Base-by-base conservation (phyloP, 2,797 vertebrate species). In the Alfaro cultratus region DNA sequence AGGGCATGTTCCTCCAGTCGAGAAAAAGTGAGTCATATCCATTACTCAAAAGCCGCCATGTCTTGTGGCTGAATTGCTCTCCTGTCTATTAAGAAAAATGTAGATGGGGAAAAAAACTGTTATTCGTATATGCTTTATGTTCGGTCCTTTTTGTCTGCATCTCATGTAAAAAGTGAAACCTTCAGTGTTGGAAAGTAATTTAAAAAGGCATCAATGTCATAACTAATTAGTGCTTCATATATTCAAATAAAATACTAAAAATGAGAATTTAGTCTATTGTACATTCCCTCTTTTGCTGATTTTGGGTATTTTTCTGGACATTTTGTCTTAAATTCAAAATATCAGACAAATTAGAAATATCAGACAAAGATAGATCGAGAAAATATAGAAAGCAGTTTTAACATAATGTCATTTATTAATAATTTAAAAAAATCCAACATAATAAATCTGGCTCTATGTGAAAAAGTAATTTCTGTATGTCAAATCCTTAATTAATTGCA, bases 1-100 rank as follows among this genome's bases (percentile, higher is more conserved):
- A 90, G 87, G 86, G 80, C 86, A 88, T 77, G 85, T 84, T 91
- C 82, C 80, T 83, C 80, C 70, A 84, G 81, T 81, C 36, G 74
- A 86, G 85, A 81, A 83, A 85, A 89, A 86, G 85, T 91, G 91
- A 93, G 83, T 94, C 91, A 93, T 11, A 55, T 86, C 83, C 83
- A 84, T 92, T 88, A 83, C 82, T 89, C 80, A 86, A 87, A 89
- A 86, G 83, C 75, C 75, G 80, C 68, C 83, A 74, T 81, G 84
- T 87, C 88, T 92, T 85, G 76, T 82, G 76, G 80, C 80, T 86
- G 85, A 88, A 87, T 78, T 78, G 86, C 85, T 87, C 88, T 80
- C 15, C 72, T 84, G 73, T 73, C 82, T 82, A 82, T 90, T 78
- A 83, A 81, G 55, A 80, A 49, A 76, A 87, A 88, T 73, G 60